Percentiles rank a stretch among this genome's conserved stretches.
Conservation (phyloP, 1,140 invertebrate species). For the Leptinotarsa defecta region DNA sequence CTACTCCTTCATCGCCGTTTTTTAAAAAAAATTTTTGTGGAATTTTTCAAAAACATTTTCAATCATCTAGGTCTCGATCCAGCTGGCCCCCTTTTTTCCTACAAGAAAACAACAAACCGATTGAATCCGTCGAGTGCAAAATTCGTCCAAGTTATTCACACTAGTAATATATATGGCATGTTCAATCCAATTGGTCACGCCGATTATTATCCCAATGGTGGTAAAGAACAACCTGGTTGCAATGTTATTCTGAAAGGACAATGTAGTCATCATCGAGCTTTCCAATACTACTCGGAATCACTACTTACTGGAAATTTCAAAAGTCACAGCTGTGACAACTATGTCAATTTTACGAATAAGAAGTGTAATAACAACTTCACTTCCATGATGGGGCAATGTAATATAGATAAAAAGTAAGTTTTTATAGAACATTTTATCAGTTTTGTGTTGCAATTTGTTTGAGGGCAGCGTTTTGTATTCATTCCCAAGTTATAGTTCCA, state of each 20-base stretch:
- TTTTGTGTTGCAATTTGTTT: no score
- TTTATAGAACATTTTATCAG: no score
- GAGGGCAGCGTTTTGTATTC: no score
- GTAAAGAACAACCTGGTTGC: constrained; percentile 71
- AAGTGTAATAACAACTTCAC: constrained; percentile 59
- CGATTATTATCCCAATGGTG: constrained; percentile 76
- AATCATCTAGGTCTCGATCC: constrained; percentile 58
- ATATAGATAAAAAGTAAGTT: constrained; percentile 10
- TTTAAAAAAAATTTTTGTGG: no score
- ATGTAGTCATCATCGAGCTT: constrained; percentile 63
- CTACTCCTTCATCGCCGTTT: no score
- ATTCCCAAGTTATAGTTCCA: no score
- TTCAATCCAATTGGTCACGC: constrained; percentile 64
- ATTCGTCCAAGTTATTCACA: constrained; percentile 70
- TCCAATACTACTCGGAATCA: constrained; percentile 55
- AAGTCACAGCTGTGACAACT: constrained; percentile 59
- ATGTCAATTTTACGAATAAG: constrained; percentile 60
- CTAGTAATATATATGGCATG: constrained; percentile 60
- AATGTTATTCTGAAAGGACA: constrained; percentile 48
- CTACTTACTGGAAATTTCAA: constrained; percentile 46
- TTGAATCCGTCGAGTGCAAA: constrained; percentile 65
- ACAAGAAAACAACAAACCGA: constrained; percentile 58
- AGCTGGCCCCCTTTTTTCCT: constrained; percentile 61
- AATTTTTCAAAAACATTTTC: no score
- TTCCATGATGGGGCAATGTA: constrained; percentile 23